Conservation (phyloP, 2,113 vertebrate species). For the Paramisgurnus dabryanus region DNA sequence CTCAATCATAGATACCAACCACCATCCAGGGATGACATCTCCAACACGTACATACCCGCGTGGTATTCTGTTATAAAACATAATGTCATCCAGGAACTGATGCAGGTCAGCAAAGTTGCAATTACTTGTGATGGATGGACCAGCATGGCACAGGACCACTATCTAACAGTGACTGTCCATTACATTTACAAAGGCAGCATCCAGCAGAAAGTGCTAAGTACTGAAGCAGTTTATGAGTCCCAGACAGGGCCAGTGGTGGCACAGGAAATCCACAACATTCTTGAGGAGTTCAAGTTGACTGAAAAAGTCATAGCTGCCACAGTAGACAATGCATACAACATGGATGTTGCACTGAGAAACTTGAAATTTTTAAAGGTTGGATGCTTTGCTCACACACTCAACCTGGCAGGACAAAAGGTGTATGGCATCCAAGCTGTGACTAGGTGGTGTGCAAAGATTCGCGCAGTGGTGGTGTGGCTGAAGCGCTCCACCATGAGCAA, state of each 20-base stretch:
- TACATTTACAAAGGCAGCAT: neutral
- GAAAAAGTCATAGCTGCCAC: neutral
- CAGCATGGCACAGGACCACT: neutral
- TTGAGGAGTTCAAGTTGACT: neutral
- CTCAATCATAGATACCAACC: too few species aligned
- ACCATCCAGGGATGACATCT: neutral
- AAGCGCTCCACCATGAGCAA: neutral
- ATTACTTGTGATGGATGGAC: neutral
- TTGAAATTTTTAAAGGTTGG: too few species aligned
- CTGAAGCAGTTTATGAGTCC: neutral
- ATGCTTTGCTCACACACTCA: neutral
- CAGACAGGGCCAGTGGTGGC: neutral
- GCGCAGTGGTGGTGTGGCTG: neutral
- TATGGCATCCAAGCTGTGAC: neutral
- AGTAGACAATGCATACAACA: neutral
- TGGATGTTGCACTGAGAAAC: neutral
- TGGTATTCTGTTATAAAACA: constrained; percentile 6
- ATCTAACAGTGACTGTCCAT: neutral
- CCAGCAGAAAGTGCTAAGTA: neutral
- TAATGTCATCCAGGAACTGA: neutral
- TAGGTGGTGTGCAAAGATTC: neutral
- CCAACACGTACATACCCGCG: neutral
- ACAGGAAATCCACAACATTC: neutral
- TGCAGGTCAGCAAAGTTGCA: neutral
- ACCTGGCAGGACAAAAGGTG: neutral